Evolutionary conservation across 2,888 invertebrate species (phyloP).

Genomic region (Chymomyza caudatula): DNA sequence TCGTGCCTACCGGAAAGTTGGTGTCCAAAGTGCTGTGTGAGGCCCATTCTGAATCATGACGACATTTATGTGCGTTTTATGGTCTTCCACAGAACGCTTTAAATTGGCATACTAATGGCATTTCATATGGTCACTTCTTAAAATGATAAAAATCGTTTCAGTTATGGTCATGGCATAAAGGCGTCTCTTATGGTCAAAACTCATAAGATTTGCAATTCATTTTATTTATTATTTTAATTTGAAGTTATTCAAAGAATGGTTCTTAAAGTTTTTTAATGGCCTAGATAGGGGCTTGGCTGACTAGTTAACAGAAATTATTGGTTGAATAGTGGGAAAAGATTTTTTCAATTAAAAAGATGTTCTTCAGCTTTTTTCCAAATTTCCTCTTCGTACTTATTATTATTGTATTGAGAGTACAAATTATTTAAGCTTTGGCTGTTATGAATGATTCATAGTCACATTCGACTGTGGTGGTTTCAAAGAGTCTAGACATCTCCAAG

Average conservation of each 20-base stretch:
- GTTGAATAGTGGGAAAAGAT: background rate
- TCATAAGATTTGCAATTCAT: slow-evolving; percentile 54
- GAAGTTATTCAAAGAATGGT: too few relatives aligned
- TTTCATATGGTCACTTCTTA: slow-evolving; percentile 50
- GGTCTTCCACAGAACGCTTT: slow-evolving; percentile 61
- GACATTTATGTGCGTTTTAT: slow-evolving; percentile 69
- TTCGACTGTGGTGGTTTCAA: too few relatives aligned
- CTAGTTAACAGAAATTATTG: background rate
- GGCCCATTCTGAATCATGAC: slow-evolving; percentile 60
- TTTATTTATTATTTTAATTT: slow-evolving; percentile 13
- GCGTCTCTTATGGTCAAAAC: slow-evolving; percentile 61
- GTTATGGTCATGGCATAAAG: slow-evolving; percentile 55
- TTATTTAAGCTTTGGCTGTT: too few relatives aligned
- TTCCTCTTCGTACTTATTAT: too few relatives aligned
- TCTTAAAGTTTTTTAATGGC: background rate
- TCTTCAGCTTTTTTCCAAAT: too few relatives aligned
- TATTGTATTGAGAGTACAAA: too few relatives aligned
- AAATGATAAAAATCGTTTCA: slow-evolving; percentile 67
- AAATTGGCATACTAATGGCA: slow-evolving; percentile 71
- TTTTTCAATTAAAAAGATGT: background rate
- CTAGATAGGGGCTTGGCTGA: background rate
- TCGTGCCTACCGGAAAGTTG: slow-evolving; percentile 49
- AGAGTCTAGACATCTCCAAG: too few relatives aligned
- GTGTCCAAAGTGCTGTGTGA: slow-evolving; percentile 40
- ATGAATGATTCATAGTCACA: too few relatives aligned